Conservation (phyloP, 2,888 invertebrate genomes). For the Caenorhabditis zanzibari region DNA sequence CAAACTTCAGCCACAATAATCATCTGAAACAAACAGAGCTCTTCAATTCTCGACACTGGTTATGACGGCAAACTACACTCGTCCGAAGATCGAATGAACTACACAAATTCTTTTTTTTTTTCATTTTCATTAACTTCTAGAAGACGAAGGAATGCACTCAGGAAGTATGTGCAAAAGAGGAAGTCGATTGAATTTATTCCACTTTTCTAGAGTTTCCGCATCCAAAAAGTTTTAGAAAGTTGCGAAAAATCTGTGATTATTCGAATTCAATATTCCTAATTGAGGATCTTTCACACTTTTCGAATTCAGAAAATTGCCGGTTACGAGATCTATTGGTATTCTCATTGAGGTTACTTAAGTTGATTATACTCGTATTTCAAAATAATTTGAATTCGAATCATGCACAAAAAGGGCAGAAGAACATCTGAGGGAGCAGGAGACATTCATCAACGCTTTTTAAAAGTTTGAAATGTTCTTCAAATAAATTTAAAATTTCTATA, state of each 20-base stretch:
- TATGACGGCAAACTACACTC: constrained; percentile 1
- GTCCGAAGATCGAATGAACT: constrained; percentile 13
- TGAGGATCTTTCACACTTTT: too few relatives aligned
- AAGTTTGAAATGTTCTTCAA: not conserved
- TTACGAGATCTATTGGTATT: constrained; percentile 13
- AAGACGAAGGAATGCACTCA: not conserved
- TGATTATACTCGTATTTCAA: not conserved
- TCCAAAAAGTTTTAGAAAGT: not conserved
- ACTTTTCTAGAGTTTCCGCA: not conserved
- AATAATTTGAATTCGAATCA: constrained; percentile 14
- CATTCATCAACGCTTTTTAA: not conserved
- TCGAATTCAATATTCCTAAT: not conserved
- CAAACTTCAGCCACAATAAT: not conserved
- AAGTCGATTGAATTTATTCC: constrained; percentile 7
- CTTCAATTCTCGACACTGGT: not conserved
- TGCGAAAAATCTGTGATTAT: not conserved
- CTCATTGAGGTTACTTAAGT: not conserved
- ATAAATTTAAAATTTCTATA: not conserved
- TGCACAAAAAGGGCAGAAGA: constrained; percentile 7
- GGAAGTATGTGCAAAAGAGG: constrained; percentile 13
- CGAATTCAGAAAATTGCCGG: not conserved
- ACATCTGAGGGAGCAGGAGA: not conserved
- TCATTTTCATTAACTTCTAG: constrained; percentile 20
- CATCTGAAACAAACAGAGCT: not conserved
- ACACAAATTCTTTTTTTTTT: constrained; percentile 11